Evolutionary conservation across 2,888 invertebrate genomes (phyloP), one percentile per base, ranked within the genome.

Genomic region (Galeopsomyia nigrocyanea): DNA sequence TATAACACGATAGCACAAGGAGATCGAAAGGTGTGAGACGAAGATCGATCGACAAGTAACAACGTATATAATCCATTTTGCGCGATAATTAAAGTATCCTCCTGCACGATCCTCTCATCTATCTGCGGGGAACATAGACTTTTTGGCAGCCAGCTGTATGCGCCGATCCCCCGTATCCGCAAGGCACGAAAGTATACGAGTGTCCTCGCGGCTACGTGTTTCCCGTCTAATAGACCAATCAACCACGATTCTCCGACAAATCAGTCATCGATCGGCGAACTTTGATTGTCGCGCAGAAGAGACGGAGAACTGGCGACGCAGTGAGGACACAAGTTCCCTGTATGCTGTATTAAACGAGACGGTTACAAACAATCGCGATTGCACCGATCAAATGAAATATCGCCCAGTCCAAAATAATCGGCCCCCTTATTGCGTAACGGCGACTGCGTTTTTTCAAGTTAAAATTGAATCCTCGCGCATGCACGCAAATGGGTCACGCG

Each of bases 51-150:
- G 31, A 71, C 73, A 76, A 70, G 76, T 77, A 80, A 7, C 77
- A 77, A 76, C 77, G 55, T 55, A 74, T 78, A 74, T 76, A 77
- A n/a, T n/a, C n/a, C n/a, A n/a, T n/a, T 75, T 60, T 79, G 76
- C n/a, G 80, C 79, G 84, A 86, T 86, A 85, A 86, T 86, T 85
- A 85, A 86, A 85, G 85, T 83, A 85, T 84, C 82, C 84, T 82
- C 83, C 82, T 77, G 77, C 77, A 39, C 61, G 69, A 68, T 76
- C 77, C 53, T 73, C 57, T 60, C 56, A n/a, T n/a, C n/a, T n/a
- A n/a, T n/a, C n/a, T n/a, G n/a, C n/a, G n/a, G n/a, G n/a, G n/a
- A n/a, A n/a, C n/a, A n/a, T n/a, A n/a, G n/a, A n/a, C n/a, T n/a
- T n/a, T n/a, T n/a, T n/a, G n/a, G n/a, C n/a, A n/a, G n/a, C n/a